Evolutionary conservation across 2,888 invertebrate species (phyloP), one percentile per base, ranked within the genome.

Genomic region (Dermolepida albohirtum): DNA sequence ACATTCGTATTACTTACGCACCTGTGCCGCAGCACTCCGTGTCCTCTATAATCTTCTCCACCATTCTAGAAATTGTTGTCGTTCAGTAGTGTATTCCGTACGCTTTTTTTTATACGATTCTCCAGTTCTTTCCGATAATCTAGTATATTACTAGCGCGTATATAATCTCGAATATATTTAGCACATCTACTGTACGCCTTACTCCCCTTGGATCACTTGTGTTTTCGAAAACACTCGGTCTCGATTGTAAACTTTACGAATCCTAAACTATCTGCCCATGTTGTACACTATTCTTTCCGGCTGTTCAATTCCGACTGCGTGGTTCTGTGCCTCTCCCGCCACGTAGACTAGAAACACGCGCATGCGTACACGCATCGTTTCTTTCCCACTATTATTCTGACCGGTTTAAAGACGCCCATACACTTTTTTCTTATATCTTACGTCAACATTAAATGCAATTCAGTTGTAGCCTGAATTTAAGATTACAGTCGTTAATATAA

Each of bases 11-110:
- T 14, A 2, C 6, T 44, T 67, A 81, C 80, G 73, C 77, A 82
- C 83, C 83, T 77, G 82, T 77, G 76, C 82, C 84, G 75, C 84
- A 86, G 78, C 85, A 86, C 79, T 87, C 87, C 72, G 84, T 83
- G 84, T 89, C 87, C 81, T 90, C 90, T 74, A 88, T 80, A 79
- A 89, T 89, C 80, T 88, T 87, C 83, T 90, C 89, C 75, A 90
- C 90, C 90, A 90, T 89, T 75, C 79, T 84, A 57, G 22, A 27
- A 14, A 34, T 50, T 63, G 39, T 44, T 52, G 14, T 39, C 49
- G 17, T 7, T 34, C 64, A 27, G 29, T 51, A 29, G 12, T 12
- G 11, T 49, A 49, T 54, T 39, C 16, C 12, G 51, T 29, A n/a
- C 27, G 6, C 34, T 34, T 34, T 34, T 34, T 34, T 34, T 34